Base-by-base conservation (phyloP, 1,140 invertebrate species). In the Megalopta genalis region DNA sequence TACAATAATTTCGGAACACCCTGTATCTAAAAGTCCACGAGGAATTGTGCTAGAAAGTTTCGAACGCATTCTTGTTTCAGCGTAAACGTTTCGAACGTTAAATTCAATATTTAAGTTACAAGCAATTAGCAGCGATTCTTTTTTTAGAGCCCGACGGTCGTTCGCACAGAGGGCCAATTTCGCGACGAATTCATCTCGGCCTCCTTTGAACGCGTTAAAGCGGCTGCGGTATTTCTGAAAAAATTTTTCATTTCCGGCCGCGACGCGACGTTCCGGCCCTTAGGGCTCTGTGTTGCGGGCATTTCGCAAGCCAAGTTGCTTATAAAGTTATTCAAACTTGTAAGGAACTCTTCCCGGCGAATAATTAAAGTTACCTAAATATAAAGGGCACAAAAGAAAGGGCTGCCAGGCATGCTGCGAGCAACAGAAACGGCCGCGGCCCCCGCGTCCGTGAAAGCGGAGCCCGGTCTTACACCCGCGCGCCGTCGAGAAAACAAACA, bases 321-420 rank as follows among this genome's bases (percentile, higher is more conserved):
- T 87, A 83, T 75, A 84, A 87, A 86, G 84, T 86, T 86, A 76
- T 83, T 86, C 52, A 86, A 86, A 86, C 84, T 86, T 80, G 80
- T 83, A 86, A 82, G 83, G 73, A 86, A 86, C 84, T 86, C 71
- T 76, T 80, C 37, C 65, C 73, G 67, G 74, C 77, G 85, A 86
- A 86, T 86, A 86, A 86, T 86, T 86, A 86, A 83, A 86, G 85
- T 86, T 86, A 83, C 84, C 72, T 86, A 83, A 85, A 86, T 76
- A 71, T 74, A 86, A 86, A 86, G 85, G 71, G 84, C 57, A 80
- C 80, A 86, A 86, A 86, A 83, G 84, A 74, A 52, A 49, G 66
- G 63, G 74, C 73, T 70, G 78, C 32, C 57, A 78, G 83, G 78
- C 79, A 81, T 71, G 80, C 78, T 81, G 57, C 60, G 59, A 74